phyloP scores from a whole-genome alignment of 2,797 vertebrate genomes.

The Chaetodon trifasciatus region DNA sequence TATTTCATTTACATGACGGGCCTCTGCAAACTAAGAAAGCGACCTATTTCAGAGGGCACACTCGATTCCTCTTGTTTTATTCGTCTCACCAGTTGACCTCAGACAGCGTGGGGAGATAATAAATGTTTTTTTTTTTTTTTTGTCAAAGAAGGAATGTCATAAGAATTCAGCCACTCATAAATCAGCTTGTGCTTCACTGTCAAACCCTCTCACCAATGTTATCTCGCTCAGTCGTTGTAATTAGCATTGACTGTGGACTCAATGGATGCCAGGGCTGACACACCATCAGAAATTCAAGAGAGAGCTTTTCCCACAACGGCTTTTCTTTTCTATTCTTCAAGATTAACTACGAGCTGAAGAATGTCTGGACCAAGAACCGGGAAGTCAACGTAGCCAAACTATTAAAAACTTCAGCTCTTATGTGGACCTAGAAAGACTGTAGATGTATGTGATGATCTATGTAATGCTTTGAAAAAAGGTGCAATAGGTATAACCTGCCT shows the following conservation, averaged over 20 bases:
- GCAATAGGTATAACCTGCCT: constrained; percentile 53
- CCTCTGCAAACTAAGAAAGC: constrained; percentile 74
- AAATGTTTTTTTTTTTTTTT: constrained; percentile 49
- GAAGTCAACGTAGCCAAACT: constrained; percentile 43
- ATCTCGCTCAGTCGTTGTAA: constrained; percentile 36
- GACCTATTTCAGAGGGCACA: constrained; percentile 69
- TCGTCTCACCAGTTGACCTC: constrained; percentile 61
- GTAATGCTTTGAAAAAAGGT: constrained; percentile 64
- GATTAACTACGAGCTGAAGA: constrained; percentile 40
- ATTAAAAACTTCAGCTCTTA: constrained; percentile 36
- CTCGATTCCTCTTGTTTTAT: constrained; percentile 59
- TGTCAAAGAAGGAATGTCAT: constrained; percentile 55
- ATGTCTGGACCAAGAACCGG: constrained; percentile 56
- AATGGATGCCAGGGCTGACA: constrained; percentile 32
- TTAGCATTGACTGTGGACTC: constrained; percentile 46
- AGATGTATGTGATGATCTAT: constrained; percentile 78
- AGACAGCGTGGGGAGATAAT: constrained; percentile 44
- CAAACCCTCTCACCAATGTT: constrained; percentile 32
- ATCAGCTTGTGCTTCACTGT: constrained; percentile 39
- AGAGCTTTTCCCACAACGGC: constrained; percentile 27
- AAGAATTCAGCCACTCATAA: constrained; percentile 52
- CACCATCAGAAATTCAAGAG: constrained; percentile 24
- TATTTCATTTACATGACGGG: constrained; percentile 82
- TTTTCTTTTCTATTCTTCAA: constrained; percentile 35
- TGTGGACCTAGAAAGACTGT: constrained; percentile 61